These are phyloP conservation scores for Agrypnus murinus DNA, from an alignment of 2,888 invertebrate species.

Conservation along the genomic window DNA sequence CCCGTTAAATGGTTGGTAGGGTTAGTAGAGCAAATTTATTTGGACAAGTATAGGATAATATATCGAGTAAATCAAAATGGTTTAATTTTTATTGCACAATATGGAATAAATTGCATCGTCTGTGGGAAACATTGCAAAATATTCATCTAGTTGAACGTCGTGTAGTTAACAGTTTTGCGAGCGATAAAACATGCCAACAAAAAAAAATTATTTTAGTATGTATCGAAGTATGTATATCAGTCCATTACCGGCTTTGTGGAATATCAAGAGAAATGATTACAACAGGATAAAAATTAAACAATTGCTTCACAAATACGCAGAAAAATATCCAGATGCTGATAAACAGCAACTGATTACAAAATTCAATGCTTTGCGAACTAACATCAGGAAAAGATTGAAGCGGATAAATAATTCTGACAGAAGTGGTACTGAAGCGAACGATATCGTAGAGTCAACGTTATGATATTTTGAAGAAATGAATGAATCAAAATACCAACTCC, in stretches of 20 bases:
- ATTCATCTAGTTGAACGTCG: conserved; percentile 14
- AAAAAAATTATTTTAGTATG: conserved; percentile 53
- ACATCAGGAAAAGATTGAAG: conserved; percentile 35
- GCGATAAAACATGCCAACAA: conserved; percentile 25
- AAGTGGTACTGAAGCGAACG: conserved; percentile 28
- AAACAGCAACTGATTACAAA: conserved; percentile 32
- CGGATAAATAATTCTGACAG: conserved; percentile 11
- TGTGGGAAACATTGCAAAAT: conserved; percentile 30
- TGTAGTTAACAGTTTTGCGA: conserved; percentile 7
- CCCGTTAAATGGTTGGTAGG: no score
- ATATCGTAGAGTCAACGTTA: conserved; percentile 29
- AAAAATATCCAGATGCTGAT: conserved; percentile 46
- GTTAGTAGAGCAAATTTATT: no score
- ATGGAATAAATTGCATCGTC: conserved; percentile 22
- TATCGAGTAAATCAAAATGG: conserved; percentile 24
- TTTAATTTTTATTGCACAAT: conserved; percentile 21
- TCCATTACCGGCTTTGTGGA: conserved; percentile 58
- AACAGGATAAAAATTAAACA: conserved; percentile 51
- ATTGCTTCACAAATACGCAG: conserved; percentile 49
- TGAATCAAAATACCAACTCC: no score
- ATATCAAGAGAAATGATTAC: conserved; percentile 55
- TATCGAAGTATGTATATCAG: no score
- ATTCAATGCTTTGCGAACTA: conserved; percentile 36
- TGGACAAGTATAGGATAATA: no score
- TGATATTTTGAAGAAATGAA: conserved; percentile 45